Evolutionary conservation across 2,113 vertebrate genomes (phyloP).

Genomic region (Clarias batrachus): DNA sequence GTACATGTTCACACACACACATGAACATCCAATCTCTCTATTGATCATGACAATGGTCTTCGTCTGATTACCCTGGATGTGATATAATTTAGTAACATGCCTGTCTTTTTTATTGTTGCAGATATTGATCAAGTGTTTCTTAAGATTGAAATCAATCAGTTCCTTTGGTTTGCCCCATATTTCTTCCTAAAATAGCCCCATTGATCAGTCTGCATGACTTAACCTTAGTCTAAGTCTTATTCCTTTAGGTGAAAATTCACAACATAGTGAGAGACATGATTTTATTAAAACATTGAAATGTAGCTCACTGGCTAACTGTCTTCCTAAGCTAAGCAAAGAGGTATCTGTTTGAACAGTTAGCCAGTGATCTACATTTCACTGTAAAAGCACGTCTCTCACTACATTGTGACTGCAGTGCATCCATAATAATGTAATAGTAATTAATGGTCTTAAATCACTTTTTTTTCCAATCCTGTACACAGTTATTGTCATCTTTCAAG

Average conservation of each 20-base stretch:
- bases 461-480: neutral
- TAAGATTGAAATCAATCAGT: slow-evolving; percentile 33
- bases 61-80: neutral
- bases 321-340: neutral
- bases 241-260: neutral
- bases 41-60: neutral
- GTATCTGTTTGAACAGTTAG: neutral
- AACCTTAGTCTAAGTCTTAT: neutral
- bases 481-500: neutral
- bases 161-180: neutral
- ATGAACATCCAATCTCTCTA: neutral
- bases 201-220: slow-evolving; percentile 8
- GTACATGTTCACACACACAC: neutral
- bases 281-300: too few species aligned
- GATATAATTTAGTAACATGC: slow-evolving; percentile 8
- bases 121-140: slow-evolving; percentile 38
- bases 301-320: too few species aligned
- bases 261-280: too few species aligned
- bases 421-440: neutral
- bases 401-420: neutral
- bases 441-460: too few species aligned
- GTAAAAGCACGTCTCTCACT: neutral
- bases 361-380: neutral
- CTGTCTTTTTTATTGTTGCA: slow-evolving; percentile 31
- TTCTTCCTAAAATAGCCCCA: neutral